Base-by-base conservation (phyloP, 2,888 invertebrate species). In the Hetaerina titia region DNA sequence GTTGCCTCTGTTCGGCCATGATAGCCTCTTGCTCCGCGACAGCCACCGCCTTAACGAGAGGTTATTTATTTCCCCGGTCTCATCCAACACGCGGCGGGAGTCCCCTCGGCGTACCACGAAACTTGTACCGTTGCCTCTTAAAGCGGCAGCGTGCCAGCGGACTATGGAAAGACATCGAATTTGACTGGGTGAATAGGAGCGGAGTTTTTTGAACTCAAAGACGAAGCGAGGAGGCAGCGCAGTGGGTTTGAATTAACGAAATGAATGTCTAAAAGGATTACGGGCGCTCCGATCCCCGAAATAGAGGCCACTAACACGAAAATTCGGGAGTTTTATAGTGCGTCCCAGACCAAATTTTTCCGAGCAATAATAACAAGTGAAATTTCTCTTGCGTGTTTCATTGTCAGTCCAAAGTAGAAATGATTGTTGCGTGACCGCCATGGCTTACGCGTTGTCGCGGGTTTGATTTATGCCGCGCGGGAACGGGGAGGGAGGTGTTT, bases 21-120 rank as follows among this genome's bases (percentile, higher is more conserved):
- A 81, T 81, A 81, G 81, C 81, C 81, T 81, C 81, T 31, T 81
- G 81, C 81, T 31, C 81, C 81, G 31, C 25, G 81, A 81, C 81
- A 81, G 81, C 81, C 81, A 81, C 81, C 81, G 81, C 81, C 81
- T 81, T 81, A 81, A 81, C 81, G 81, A 81, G 81, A 81, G 81
- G 81, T 81, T 81, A 81, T 81, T 81, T 81, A 81, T 81, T 81
- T 31, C 81, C 25, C 81, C 81, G 31, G 81, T 31, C 81, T 81
- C 81, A 81, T 81, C 81, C 81, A 81, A 25, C 81, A 81, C 81
- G 25, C 81, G 81, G 81, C 81, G 15, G 81, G 81, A 81, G 81
- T 22, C 22, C 69, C 69, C 69, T 69, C 22, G 22, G 1, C 69
- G 8, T 81, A 45, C 81, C 81, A 81, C 81, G 25, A 31, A 81